Evolutionary conservation across 1,140 invertebrate genomes (phyloP).

Genomic region (Steinernema feltiae): DNA sequence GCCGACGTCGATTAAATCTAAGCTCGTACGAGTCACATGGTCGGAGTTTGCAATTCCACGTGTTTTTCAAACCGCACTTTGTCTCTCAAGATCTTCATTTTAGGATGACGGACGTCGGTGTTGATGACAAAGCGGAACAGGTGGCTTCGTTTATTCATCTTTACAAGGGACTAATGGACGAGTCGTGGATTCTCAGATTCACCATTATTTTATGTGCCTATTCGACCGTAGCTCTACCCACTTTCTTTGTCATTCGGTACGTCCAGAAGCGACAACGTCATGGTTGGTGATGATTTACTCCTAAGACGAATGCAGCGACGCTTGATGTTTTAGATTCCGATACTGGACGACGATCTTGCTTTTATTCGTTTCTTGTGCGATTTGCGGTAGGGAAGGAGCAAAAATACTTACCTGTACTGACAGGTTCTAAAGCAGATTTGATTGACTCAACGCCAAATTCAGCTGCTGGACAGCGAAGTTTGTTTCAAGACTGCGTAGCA

Average conservation of each 20-base stretch:
- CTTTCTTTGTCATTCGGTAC: not conserved
- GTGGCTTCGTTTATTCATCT: not conserved
- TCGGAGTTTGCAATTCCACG: too few species aligned
- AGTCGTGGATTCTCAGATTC: not conserved
- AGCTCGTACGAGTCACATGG: too few species aligned
- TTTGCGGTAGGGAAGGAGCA: slow-evolving; percentile 44
- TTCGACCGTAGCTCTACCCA: not conserved
- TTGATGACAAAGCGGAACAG: not conserved
- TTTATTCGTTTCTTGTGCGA: not conserved
- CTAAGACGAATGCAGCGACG: too few species aligned
- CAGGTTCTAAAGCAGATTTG: not conserved
- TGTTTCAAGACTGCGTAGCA: slow-evolving; percentile 36
- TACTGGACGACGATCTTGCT: not conserved
- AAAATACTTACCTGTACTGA: slow-evolving; percentile 40
- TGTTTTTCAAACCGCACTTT: too few species aligned
- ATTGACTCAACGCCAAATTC: not conserved
- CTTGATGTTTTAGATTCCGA: slow-evolving; percentile 4
- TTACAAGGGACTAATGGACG: not conserved
- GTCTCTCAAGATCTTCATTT: not conserved
- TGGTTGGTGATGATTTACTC: too few species aligned
- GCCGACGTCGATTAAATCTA: too few species aligned
- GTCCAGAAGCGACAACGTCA: not conserved
- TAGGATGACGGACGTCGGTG: not conserved
- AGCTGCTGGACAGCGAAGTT: slow-evolving; percentile 4
- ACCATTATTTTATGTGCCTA: not conserved